Percentiles rank a stretch among this genome's conserved stretches.
Conservation (phyloP, 2,113 vertebrate species). For the Smithornis capensis region DNA sequence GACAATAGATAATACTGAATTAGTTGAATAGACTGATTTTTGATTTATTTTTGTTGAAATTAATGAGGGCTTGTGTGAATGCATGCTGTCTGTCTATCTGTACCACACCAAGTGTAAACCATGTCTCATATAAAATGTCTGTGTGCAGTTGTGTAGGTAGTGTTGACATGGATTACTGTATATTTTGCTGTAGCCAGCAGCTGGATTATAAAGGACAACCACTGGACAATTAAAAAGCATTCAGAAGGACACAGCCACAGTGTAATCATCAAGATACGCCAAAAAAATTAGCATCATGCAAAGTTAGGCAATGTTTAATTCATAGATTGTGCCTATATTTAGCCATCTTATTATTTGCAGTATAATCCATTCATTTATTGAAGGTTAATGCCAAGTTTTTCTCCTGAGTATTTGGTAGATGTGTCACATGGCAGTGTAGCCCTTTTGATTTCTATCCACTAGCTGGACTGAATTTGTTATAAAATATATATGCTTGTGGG, state of each 20-base stretch:
- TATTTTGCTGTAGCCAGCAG: constrained; percentile 28
- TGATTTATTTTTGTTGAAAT: neutral
- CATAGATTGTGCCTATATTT: constrained; percentile 65
- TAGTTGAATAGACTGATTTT: neutral
- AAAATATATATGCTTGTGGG: neutral
- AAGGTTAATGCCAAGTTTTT: constrained; percentile 65
- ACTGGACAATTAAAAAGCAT: constrained; percentile 58
- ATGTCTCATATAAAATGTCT: neutral
- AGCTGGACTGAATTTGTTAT: neutral
- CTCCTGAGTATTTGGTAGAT: constrained; percentile 39
- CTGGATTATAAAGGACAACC: constrained; percentile 52
- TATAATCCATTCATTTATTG: constrained; percentile 64
- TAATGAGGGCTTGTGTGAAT: neutral
- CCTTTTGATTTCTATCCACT: constrained; percentile 41
- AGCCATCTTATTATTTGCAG: constrained; percentile 57
- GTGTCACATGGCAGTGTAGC: neutral
- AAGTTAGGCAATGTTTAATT: constrained; percentile 70
- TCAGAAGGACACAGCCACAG: constrained; percentile 49
- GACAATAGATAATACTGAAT: neutral
- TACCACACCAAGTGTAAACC: neutral
- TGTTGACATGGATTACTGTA: neutral
- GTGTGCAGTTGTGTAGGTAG: neutral
- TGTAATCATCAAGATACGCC: constrained; percentile 47
- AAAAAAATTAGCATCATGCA: constrained; percentile 68
- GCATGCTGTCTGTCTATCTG: neutral